These are phyloP conservation scores for Synergus japonicus DNA, from an alignment of 2,888 invertebrate genomes.

Conservation along the genomic window DNA sequence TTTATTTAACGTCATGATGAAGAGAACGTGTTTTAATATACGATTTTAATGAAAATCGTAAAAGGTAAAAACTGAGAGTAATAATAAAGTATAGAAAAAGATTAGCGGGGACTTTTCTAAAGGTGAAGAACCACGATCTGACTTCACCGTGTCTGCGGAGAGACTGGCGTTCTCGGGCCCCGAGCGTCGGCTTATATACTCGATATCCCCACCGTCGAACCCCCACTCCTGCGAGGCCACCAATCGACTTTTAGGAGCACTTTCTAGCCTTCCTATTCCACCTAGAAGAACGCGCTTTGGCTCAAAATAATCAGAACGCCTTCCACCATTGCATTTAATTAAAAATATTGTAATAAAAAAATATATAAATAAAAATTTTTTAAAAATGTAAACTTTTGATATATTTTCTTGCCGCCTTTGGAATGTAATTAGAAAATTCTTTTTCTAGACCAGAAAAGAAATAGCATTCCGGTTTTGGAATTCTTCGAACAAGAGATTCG, in stretches of 20 bases:
- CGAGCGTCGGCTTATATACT: not conserved
- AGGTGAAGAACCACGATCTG: fast-evolving
- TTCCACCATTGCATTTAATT: not conserved
- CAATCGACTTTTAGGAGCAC: not conserved
- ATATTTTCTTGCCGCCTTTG: too few relatives aligned
- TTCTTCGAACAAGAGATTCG: not conserved
- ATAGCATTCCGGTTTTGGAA: not conserved
- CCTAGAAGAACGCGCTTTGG: not conserved
- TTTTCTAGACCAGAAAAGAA: not conserved
- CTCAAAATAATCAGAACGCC: not conserved
- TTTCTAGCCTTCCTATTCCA: not conserved
- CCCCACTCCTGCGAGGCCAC: not conserved
- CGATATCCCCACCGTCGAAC: not conserved
- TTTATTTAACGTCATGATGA: not conserved
- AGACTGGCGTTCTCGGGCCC: not conserved
- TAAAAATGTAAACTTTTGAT: not conserved
- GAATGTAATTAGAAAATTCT: too few relatives aligned
- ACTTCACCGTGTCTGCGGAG: not conserved
- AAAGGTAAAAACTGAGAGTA: too few relatives aligned
- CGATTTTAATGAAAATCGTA: too few relatives aligned
- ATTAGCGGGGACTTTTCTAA: not conserved
- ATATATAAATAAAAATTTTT: too few relatives aligned
- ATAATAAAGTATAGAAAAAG: too few relatives aligned
- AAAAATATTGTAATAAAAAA: not conserved
- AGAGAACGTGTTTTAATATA: not conserved